Conservation (phyloP, 2,888 invertebrate genomes). For the Trachelus stipa region DNA sequence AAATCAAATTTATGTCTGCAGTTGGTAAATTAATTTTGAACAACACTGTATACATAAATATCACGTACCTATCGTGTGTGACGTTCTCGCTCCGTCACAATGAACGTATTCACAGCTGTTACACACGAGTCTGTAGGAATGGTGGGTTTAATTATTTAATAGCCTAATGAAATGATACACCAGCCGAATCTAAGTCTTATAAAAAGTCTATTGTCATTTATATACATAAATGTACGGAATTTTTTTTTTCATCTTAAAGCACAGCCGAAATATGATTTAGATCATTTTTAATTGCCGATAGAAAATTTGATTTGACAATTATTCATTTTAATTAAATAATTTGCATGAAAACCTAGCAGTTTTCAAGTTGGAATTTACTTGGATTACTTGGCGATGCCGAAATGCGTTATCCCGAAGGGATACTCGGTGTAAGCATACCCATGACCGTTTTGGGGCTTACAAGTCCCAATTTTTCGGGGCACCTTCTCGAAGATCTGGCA, state of each 20-base stretch:
- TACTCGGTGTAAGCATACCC: background rate
- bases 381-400: background rate
- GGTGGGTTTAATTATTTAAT: conserved; percentile 54
- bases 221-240: background rate
- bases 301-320: background rate
- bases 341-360: background rate
- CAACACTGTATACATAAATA: background rate
- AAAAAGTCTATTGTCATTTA: conserved; percentile 45
- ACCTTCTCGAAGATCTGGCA: conserved; percentile 39
- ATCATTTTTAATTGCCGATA: background rate
- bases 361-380: background rate
- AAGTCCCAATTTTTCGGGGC: background rate
- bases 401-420: background rate
- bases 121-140: conserved; percentile 25
- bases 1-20: background rate
- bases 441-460: background rate
- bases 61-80: background rate
- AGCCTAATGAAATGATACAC: conserved; percentile 58
- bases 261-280: background rate
- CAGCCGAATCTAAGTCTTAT: conserved; percentile 54
- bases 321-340: background rate
- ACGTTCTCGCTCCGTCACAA: conserved; percentile 7
- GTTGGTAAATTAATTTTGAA: background rate
- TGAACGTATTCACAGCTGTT: conserved; percentile 49
- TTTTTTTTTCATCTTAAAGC: background rate